phyloP scores from a whole-genome alignment of 2,113 vertebrate species.

The Toxotes jaculatrix region DNA sequence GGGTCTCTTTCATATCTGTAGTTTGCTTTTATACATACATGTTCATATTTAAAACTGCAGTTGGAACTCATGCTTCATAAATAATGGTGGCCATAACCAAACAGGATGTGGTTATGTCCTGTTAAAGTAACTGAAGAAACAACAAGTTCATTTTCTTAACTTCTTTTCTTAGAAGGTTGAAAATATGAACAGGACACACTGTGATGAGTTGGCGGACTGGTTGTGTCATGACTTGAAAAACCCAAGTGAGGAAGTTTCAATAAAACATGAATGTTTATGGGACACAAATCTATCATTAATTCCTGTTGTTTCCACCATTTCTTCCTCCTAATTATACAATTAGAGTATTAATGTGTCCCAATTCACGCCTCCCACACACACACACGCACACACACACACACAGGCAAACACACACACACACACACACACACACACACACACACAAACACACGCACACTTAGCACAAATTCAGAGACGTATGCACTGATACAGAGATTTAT shows the following conservation, averaged over 20 bases:
- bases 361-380: background rate
- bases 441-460: no score
- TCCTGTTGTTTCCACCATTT: background rate
- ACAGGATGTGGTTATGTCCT: no score
- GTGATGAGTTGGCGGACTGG: background rate
- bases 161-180: no score
- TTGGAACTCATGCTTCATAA: no score
- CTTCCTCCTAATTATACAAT: slow-evolving; percentile 12
- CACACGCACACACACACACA: background rate
- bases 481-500: background rate
- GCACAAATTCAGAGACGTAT: background rate
- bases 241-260: background rate
- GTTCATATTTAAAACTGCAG: no score
- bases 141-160: no score
- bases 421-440: background rate
- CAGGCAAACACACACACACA: no score
- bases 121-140: no score
- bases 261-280: background rate
- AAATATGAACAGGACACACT: no score
- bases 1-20: no score
- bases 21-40: no score
- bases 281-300: slow-evolving; percentile 5
- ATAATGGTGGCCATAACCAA: no score
- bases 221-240: background rate
- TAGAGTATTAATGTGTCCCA: slow-evolving; percentile 11